Conservation (phyloP, 2,888 invertebrate genomes). For the Argyra leucocephala region DNA sequence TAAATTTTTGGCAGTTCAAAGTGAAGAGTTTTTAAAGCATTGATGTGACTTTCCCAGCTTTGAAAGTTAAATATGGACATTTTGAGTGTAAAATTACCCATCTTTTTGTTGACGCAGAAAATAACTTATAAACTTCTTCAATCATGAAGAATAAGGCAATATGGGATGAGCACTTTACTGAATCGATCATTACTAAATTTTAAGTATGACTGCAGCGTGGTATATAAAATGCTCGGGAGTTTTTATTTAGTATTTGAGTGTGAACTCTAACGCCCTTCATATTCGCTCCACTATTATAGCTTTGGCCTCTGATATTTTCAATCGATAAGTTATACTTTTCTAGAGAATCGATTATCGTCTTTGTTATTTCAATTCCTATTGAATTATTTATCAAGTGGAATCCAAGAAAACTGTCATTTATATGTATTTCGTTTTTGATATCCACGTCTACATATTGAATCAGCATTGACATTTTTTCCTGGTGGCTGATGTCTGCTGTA, state of each 20-base stretch:
- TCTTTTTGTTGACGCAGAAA: conserved; percentile 26
- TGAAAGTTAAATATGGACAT: conserved; percentile 11
- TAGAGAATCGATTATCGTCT: conserved; percentile 8
- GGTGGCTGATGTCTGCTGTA: conserved; percentile 11
- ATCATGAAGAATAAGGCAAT: conserved; percentile 25
- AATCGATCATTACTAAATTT: conserved; percentile 27
- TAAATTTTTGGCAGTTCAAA: conserved; percentile 8
- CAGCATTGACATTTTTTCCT: conserved; percentile 11
- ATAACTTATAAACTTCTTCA: conserved; percentile 27
- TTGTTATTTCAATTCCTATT: conserved; percentile 7
- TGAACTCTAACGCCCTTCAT: conserved; percentile 11
- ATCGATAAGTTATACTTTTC: conserved; percentile 4
- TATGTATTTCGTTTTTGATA: not conserved
- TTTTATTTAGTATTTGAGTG: conserved; percentile 7
- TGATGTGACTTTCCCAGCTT: conserved; percentile 18
- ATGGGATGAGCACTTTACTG: too few species aligned
- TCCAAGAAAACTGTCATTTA: conserved; percentile 4
- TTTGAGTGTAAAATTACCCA: conserved; percentile 17
- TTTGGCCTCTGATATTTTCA: conserved; percentile 7
- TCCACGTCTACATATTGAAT: conserved; percentile 1
- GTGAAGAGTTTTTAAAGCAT: conserved; percentile 13
- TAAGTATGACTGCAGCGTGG: conserved; percentile 21
- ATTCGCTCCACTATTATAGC: conserved; percentile 4
- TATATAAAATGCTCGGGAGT: conserved; percentile 26
- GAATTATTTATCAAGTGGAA: conserved; percentile 8